These are phyloP conservation scores for Papilio machaon DNA, from an alignment of 1,140 invertebrate genomes.

Conservation along the genomic window DNA sequence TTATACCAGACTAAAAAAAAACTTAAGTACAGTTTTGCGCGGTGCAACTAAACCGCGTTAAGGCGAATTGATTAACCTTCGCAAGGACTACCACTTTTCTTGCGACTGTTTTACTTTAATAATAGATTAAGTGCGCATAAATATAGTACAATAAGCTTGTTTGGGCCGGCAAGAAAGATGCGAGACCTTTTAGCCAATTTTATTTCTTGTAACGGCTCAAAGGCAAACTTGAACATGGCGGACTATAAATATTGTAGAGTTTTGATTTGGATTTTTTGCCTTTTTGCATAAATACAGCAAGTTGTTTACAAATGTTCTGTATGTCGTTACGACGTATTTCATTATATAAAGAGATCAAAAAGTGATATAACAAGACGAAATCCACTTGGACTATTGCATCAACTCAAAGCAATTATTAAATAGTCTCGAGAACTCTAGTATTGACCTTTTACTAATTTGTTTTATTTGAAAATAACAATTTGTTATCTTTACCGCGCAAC, in stretches of 20 bases:
- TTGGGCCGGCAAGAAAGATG: no score
- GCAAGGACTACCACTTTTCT: conserved; percentile 16
- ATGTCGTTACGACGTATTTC: background rate
- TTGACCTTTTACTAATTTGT: conserved; percentile 22
- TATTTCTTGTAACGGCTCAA: background rate
- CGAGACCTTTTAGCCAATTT: background rate
- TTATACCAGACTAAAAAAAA: background rate
- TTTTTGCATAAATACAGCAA: background rate
- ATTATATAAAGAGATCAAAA: conserved; percentile 14
- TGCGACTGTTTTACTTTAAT: background rate
- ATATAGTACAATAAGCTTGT: no score
- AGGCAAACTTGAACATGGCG: background rate
- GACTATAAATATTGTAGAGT: background rate
- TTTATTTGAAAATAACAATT: background rate
- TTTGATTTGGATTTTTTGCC: background rate
- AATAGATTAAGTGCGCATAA: background rate
- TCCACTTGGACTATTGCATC: conserved; percentile 1
- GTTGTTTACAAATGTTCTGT: background rate
- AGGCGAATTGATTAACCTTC: conserved; percentile 1
- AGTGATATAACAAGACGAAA: background rate
- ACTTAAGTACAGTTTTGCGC: background rate
- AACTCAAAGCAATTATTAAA: conserved; percentile 13
- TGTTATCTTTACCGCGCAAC: background rate
- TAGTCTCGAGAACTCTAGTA: background rate
- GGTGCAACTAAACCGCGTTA: background rate